Conservation (phyloP, 2,888 invertebrate genomes). For the Diaphora mendica region DNA sequence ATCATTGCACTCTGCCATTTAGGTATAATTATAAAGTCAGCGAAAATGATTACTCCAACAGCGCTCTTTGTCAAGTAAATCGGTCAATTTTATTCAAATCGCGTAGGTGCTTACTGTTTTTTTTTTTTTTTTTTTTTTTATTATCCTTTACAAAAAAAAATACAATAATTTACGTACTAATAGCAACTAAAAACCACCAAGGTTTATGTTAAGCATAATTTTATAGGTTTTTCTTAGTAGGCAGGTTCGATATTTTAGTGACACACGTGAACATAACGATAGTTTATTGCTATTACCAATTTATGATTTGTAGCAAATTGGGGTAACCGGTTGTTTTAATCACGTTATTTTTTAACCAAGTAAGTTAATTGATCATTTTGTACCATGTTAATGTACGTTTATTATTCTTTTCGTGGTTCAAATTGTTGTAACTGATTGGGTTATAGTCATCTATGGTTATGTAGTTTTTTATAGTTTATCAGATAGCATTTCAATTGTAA, state of each 20-base stretch:
- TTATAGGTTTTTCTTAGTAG: conserved; percentile 30
- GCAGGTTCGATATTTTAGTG: conserved; percentile 35
- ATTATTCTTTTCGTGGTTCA: neutral
- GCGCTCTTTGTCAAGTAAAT: conserved; percentile 27
- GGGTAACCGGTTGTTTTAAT: neutral
- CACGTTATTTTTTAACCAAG: neutral
- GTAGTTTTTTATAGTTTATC: too few relatives aligned
- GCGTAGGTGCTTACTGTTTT: conserved; percentile 32
- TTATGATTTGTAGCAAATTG: conserved; percentile 11
- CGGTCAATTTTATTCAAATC: conserved; percentile 31
- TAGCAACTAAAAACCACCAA: too few relatives aligned
- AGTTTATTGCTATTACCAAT: conserved; percentile 1
- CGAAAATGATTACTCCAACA: conserved; percentile 25
- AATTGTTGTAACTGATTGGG: neutral
- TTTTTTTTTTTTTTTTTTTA: too few relatives aligned
- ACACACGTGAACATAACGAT: conserved; percentile 8
- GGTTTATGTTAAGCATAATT: conserved; percentile 19
- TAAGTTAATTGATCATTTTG: neutral
- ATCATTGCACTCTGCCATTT: neutral
- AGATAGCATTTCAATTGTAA: neutral
- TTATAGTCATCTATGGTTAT: neutral
- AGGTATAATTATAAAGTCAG: conserved; percentile 11
- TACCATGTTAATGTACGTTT: neutral
- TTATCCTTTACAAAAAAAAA: too few relatives aligned
- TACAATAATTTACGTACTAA: too few relatives aligned